A percentile compares a stretch with the other conserved stretches of the same genome.
These are phyloP conservation scores for Pachyramphus minor DNA, from an alignment of 2,113 vertebrate species.

Conservation along the genomic window DNA sequence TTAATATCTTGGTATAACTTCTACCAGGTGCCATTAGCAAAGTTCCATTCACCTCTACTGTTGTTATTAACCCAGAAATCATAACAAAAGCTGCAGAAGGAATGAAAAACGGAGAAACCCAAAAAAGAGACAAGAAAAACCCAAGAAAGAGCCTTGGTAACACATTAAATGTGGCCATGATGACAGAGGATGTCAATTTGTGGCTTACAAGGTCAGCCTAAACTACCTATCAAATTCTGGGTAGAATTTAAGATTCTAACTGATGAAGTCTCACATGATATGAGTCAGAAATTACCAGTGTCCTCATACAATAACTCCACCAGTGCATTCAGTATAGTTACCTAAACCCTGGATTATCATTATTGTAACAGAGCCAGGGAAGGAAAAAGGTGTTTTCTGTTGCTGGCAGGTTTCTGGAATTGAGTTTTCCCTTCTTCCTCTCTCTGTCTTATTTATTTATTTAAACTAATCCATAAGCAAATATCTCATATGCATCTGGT, in stretches of 20 bases:
- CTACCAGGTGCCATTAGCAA: neutral
- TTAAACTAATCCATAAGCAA: neutral
- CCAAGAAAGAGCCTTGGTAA: neutral
- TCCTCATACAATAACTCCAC: neutral
- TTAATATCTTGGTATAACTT: neutral
- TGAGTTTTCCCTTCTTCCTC: neutral
- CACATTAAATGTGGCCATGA: neutral
- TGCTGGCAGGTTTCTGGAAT: neutral
- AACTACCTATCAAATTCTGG: neutral
- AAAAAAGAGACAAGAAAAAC: too few relatives aligned
- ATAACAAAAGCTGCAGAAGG: neutral
- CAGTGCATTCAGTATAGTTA: neutral
- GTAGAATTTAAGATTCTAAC: neutral
- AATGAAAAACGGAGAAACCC: neutral
- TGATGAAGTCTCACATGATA: neutral
- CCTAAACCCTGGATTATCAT: neutral
- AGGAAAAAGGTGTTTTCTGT: neutral
- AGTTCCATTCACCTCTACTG: neutral
- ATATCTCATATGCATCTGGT: neutral
- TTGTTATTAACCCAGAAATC: neutral
- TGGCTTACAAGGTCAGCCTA: neutral
- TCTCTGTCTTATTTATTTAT: neutral
- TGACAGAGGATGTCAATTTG: neutral
- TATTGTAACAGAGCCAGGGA: neutral
- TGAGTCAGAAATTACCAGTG: neutral